Conservation (phyloP, 2,113 vertebrate species). For the Ctenomys sociabilis region DNA sequence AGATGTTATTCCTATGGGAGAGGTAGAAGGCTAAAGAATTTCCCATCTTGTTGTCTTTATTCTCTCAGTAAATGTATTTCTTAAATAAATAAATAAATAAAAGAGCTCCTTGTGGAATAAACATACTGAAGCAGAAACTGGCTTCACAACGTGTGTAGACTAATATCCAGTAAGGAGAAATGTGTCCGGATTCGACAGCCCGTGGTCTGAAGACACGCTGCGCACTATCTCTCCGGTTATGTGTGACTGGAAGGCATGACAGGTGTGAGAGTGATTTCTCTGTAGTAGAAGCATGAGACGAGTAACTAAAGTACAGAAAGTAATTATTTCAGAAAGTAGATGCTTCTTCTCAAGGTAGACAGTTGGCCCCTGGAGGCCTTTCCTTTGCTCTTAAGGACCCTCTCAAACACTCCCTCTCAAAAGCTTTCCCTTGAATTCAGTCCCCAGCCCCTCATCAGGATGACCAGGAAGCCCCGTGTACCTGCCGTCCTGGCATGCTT, state of each 20-base stretch:
- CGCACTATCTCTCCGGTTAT: not conserved
- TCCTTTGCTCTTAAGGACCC: not conserved
- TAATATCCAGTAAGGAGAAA: not conserved
- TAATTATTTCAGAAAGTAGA: not conserved
- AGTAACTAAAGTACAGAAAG: not conserved
- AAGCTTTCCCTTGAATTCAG: not conserved
- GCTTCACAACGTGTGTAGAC: not conserved
- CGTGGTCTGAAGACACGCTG: not conserved
- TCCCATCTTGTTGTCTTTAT: not conserved
- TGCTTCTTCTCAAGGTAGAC: not conserved
- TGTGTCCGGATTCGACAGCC: not conserved
- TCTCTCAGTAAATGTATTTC: not conserved
- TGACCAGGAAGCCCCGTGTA: not conserved
- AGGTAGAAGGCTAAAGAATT: not conserved
- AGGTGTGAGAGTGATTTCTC: not conserved
- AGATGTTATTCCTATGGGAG: not conserved
- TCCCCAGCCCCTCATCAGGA: not conserved
- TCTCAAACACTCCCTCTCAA: not conserved
- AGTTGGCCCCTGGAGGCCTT: not conserved
- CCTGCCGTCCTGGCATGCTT: not conserved
- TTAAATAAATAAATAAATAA: not conserved
- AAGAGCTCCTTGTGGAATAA: not conserved
- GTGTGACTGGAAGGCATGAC: not conserved
- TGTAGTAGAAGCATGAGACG: not conserved
- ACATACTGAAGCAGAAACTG: not conserved